Conservation (phyloP, 2,888 invertebrate species). For the Capitulum mitella region DNA sequence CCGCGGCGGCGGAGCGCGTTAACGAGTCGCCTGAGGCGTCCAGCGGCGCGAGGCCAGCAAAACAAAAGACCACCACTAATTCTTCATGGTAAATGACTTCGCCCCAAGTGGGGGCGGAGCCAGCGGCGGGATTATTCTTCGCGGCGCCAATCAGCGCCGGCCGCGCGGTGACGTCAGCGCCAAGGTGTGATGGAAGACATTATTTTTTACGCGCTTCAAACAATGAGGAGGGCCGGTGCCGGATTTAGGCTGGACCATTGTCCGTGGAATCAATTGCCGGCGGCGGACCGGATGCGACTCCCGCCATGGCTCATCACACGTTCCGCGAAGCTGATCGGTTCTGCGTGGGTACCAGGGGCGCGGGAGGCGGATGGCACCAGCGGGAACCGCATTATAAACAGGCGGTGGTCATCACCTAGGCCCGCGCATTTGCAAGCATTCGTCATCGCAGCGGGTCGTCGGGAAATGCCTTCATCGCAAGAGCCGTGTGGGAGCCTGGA, state of each 20-base stretch:
- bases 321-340: neutral
- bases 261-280: neutral
- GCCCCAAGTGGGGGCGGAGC: neutral
- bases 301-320: neutral
- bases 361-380: no score
- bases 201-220: neutral
- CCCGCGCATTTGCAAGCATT: no score
- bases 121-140: neutral
- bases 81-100: neutral
- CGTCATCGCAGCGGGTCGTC: no score
- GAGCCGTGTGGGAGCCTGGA: no score
- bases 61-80: conserved; percentile 10
- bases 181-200: conserved; percentile 1
- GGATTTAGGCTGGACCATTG: neutral
- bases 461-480: no score
- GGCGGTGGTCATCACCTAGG: no score
- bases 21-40: neutral
- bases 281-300: neutral
- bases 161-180: neutral
- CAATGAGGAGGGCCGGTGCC: neutral
- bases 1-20: neutral
- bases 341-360: no score
- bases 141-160: neutral
- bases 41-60: neutral
- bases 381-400: no score